Conservation (phyloP, 2,113 vertebrate species). For the Notechis scutatus region DNA sequence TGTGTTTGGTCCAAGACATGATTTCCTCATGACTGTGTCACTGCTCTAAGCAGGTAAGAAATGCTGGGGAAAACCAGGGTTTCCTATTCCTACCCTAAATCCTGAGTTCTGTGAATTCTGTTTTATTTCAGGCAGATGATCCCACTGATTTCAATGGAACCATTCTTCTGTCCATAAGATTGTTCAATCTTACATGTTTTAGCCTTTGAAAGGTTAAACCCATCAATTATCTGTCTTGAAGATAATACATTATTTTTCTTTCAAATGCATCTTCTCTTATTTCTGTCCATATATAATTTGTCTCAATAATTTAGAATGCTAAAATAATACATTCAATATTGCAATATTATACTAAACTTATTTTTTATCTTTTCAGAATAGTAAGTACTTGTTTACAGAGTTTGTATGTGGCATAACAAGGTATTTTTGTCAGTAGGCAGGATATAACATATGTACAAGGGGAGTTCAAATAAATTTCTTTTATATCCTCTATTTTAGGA, state of each 20-base stretch:
- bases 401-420: constrained; percentile 42
- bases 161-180: not conserved
- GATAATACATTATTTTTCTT: not conserved
- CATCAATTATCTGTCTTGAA: not conserved
- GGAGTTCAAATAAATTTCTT: constrained; percentile 61
- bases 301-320: not conserved
- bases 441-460: constrained; percentile 47
- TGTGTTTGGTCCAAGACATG: accelerated
- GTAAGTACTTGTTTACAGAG: not conserved
- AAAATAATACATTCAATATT: constrained; percentile 1
- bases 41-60: not conserved
- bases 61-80: not conserved
- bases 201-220: not conserved
- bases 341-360: constrained; percentile 10
- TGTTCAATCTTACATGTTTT: not conserved
- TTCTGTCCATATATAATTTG: not conserved
- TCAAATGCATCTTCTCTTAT: accelerated
- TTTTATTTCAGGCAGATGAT: not conserved
- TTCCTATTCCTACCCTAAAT: not conserved
- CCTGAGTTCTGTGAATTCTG: not conserved
- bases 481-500: constrained; percentile 47
- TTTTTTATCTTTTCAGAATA: constrained; percentile 24
- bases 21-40: not conserved
- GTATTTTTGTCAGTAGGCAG: constrained; percentile 55
- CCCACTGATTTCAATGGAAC: not conserved